Evolutionary conservation across 2,113 vertebrate species (phyloP), one percentile per base, ranked within the genome.

Genomic region (Tricholaema leucomelas): DNA sequence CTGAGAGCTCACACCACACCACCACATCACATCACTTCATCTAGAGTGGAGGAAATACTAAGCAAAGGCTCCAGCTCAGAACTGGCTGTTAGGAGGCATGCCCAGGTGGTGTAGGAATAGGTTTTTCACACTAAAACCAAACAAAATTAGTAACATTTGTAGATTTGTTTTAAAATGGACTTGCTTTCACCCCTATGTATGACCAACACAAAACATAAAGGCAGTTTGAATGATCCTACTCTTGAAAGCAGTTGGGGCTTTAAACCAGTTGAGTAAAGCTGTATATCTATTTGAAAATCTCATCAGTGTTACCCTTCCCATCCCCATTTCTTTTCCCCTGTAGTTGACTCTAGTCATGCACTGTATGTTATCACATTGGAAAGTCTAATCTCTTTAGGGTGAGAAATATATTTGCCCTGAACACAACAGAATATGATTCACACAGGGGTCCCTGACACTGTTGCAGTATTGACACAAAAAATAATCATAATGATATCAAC

Each of bases 11-110:
- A 6, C 69, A n/a, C 1, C 74, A 6, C 69, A n/a, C 1, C 66
- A 56, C 30, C 74, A 23, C 42, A 19, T 2, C 44, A 8, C 78
- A 54, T 4, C 3, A 0, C 64, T 10, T 28, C 36, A 48, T 60
- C 30, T 8, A 0, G 38, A 42, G 15, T 1, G 13, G 46, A 9
- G 60, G 13, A n/a, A 77, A 16, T 61, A 15, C 12, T 28, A 46
- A n/a, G 20, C 31, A 50, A 1, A 0, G 0, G 0, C 21, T n/a
- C 18, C 8, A 5, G 60, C 76, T 83, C 69, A 44, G 16, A 17
- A 21, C 36, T 36, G 4, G 30, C 36, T 48, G 12, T 13, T 6
- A 28, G 40, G 60, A 90, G 48, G 18, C 20, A 36, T 21, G 60
- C 54, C 69, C 54, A 72, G 28, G 52, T 23, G 27, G 15, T 5